Percentiles rank a stretch among this genome's conserved stretches.
Evolutionary conservation across 2,113 vertebrate species (phyloP).

Genomic region (Macroglossus sobrinus): DNA sequence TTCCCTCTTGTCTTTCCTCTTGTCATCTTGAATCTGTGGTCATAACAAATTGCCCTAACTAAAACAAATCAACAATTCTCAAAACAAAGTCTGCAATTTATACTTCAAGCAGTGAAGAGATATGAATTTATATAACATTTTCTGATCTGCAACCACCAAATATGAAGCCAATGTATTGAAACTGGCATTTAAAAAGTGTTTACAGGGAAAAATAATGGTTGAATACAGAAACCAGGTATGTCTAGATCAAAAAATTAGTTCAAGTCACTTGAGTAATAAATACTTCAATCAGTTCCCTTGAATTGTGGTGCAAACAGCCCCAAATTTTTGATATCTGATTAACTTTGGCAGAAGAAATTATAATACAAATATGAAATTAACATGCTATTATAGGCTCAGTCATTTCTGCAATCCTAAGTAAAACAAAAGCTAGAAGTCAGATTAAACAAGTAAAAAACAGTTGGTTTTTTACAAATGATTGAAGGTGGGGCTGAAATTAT

Average conservation of each 20-base stretch:
- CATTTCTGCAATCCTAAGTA: not conserved
- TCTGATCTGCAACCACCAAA: not conserved
- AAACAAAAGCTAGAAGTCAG: not conserved
- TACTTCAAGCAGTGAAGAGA: not conserved
- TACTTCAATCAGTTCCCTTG: not conserved
- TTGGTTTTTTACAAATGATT: not conserved
- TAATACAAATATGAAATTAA: not conserved
- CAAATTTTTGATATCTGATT: not conserved
- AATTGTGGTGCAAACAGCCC: not conserved
- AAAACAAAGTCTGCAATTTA: constrained; percentile 3
- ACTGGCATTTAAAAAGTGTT: not conserved
- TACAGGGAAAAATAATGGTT: not conserved
- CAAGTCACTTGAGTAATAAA: not conserved
- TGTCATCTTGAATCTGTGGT: not conserved
- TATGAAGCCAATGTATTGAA: not conserved
- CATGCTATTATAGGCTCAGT: not conserved
- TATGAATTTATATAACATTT: not conserved
- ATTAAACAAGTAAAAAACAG: not conserved
- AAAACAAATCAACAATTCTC: not conserved
- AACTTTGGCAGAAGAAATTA: not conserved
- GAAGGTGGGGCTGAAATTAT: not conserved
- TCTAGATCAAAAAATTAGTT: not conserved
- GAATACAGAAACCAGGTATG: not conserved
- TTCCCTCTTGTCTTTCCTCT: not conserved
- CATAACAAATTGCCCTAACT: not conserved